Percentiles rank a stretch among this genome's conserved stretches.
Conservation (phyloP, 2,113 vertebrate genomes). For the Machaerirhynchus nigripectus region DNA sequence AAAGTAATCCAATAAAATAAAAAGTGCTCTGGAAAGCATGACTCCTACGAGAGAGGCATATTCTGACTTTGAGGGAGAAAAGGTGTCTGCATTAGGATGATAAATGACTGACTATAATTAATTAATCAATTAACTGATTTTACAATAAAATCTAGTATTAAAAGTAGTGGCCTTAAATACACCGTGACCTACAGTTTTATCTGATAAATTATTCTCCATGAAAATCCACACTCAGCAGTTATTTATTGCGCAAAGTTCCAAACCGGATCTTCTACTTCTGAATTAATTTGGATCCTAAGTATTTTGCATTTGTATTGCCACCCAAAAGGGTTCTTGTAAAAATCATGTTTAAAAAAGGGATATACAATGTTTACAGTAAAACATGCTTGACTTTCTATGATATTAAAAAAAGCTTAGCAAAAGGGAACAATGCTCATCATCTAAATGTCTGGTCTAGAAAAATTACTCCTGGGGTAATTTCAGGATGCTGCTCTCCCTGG, state of each 20-base stretch:
- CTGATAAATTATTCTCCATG: slow-evolving; percentile 51
- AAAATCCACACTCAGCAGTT: slow-evolving; percentile 45
- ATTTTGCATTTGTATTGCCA: slow-evolving; percentile 42
- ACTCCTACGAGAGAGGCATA: background rate
- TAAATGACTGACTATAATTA: slow-evolving; percentile 56
- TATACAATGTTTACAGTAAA: slow-evolving; percentile 33
- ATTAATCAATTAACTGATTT: slow-evolving; percentile 69
- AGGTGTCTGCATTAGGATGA: slow-evolving; percentile 18
- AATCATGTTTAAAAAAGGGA: slow-evolving; percentile 34
- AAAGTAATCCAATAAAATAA: slow-evolving; percentile 16
- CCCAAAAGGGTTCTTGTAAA: slow-evolving; percentile 9
- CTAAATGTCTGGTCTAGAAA: slow-evolving; percentile 15
- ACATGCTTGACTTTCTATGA: slow-evolving; percentile 12
- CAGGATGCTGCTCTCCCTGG: slow-evolving; percentile 1
- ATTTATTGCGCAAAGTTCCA: slow-evolving; percentile 44
- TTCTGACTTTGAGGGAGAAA: slow-evolving; percentile 9
- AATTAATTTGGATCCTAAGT: slow-evolving; percentile 58
- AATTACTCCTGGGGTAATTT: slow-evolving; percentile 43
- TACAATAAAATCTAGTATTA: slow-evolving; percentile 4
- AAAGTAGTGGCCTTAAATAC: slow-evolving; percentile 44
- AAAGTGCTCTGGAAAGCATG: background rate
- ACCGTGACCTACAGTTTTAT: slow-evolving; percentile 18
- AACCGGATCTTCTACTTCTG: slow-evolving; percentile 19
- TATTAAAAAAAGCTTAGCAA: slow-evolving; percentile 40
- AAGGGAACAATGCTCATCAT: slow-evolving; percentile 16